Percentiles rank a stretch among this genome's conserved stretches.
phyloP scores from a whole-genome alignment of 2,888 invertebrate genomes.

The Microplitis deprimator region DNA sequence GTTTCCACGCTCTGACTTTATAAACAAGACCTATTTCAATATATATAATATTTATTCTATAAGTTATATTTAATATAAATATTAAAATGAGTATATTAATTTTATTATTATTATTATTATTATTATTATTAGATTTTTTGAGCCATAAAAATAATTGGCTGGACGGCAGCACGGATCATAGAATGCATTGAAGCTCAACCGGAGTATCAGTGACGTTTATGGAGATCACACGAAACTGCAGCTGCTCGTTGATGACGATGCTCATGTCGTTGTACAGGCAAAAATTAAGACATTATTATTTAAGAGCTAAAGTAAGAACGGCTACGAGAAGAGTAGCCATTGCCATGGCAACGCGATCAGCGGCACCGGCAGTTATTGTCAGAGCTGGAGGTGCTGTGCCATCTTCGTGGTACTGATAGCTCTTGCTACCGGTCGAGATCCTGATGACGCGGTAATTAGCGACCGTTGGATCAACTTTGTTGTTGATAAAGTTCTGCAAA shows the following conservation, averaged over 20 bases:
- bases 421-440: slow-evolving; percentile 76
- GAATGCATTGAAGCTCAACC: slow-evolving; percentile 6
- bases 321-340: slow-evolving; percentile 49
- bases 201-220: slow-evolving; percentile 3
- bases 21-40: background rate
- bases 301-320: slow-evolving; percentile 45
- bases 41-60: no score
- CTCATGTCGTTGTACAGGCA: background rate
- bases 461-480: slow-evolving; percentile 75
- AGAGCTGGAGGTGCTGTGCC: slow-evolving; percentile 60
- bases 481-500: slow-evolving; percentile 78
- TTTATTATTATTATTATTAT: no score
- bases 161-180: slow-evolving; percentile 7
- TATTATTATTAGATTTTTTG: background rate
- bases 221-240: slow-evolving; percentile 9
- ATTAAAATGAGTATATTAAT: no score
- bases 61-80: no score
- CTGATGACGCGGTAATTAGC: slow-evolving; percentile 78
- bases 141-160: background rate
- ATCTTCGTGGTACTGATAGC: slow-evolving; percentile 75
- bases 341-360: slow-evolving; percentile 48
- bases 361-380: slow-evolving; percentile 55
- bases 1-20: background rate
- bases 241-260: background rate
- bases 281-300: slow-evolving; percentile 25